These are phyloP conservation scores for Trissolcus japonicus DNA, from an alignment of 2,888 invertebrate species.

Conservation along the genomic window DNA sequence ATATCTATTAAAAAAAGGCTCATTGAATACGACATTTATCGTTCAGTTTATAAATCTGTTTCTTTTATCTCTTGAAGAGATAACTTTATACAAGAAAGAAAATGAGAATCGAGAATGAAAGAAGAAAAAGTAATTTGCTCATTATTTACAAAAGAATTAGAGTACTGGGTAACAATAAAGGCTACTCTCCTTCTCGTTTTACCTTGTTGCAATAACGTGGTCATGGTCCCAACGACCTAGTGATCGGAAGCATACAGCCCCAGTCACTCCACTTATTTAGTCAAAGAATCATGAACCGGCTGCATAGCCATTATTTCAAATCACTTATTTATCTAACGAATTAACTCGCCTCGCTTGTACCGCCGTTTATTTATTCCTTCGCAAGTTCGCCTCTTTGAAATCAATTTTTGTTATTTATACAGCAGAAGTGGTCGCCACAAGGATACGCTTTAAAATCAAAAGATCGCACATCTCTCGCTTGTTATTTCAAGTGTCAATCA, in stretches of 20 bases:
- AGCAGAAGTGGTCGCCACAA: constrained; percentile 4
- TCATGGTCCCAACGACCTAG: constrained; percentile 72
- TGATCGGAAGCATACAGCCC: constrained; percentile 66
- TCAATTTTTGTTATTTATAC: constrained; percentile 22
- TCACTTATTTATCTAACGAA: constrained; percentile 53
- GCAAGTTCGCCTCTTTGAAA: constrained; percentile 18
- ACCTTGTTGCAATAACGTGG: constrained; percentile 74
- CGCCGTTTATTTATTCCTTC: constrained; percentile 24
- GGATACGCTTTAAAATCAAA: constrained; percentile 17
- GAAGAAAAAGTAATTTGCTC: neutral
- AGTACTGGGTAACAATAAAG: neutral
- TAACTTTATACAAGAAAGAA: too few species aligned
- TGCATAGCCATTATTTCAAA: constrained; percentile 45
- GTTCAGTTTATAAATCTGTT: too few species aligned
- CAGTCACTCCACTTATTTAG: constrained; percentile 57
- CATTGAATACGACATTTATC: too few species aligned
- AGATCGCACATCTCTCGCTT: constrained; percentile 9
- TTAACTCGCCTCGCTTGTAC: constrained; percentile 28
- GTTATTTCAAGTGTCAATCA: constrained; percentile 10
- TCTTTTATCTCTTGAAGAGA: too few species aligned
- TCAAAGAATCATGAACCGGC: constrained; percentile 51
- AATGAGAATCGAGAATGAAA: neutral
- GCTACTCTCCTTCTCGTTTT: constrained; percentile 65
- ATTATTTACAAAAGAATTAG: constrained; percentile 14
- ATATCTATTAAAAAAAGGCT: too few species aligned